Evolutionary conservation across 2,888 invertebrate genomes (phyloP), one percentile per base, ranked within the genome.

Genomic region (Tipula confusa): DNA sequence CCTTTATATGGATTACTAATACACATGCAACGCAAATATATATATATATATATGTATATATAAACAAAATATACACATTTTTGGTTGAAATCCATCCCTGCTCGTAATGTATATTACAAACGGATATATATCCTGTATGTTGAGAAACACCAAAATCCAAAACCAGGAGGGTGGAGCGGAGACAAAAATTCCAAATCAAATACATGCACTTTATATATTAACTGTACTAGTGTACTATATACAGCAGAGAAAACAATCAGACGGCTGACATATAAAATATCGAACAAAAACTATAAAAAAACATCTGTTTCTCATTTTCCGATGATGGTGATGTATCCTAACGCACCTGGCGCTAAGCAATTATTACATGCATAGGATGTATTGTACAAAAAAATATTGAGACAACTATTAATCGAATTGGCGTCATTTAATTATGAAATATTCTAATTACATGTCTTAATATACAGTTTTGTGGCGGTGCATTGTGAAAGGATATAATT

Each of bases 111-210:
- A 24, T 64, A 64, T 24, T 64, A 43, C 43, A 79, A 80, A 80
- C 80, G 80, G 80, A 80, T 15, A 80, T 80, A 4, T 80, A 80
- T 80, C 80, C 80, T 80, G 80, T 64, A 24, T 64, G 5, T 64
- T 24, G 64, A 64, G 24, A 64, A 64, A 64, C 64, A 64, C 24
- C 64, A 64, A 64, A 64, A 64, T 7, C 9, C 64, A 9, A 64
- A 64, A 64, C 11, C 24, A 24, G 64, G 64, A 64, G 64, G 64
- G 64, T 64, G 64, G 64, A 64, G 64, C 64, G 11, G 24, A 64
- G 64, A 64, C 64, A 64, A 6, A 64, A 64, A 64, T 64, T 64
- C 9, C 24, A 48, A 48, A 48, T 64, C 64, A 64, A 64, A 64
- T 64, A 24, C 33, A 11, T 9, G 2, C 6, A 33, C 9, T 24